These are phyloP conservation scores for Drosophila lacicola DNA, from an alignment of 2,888 invertebrate genomes.

Conservation along the genomic window DNA sequence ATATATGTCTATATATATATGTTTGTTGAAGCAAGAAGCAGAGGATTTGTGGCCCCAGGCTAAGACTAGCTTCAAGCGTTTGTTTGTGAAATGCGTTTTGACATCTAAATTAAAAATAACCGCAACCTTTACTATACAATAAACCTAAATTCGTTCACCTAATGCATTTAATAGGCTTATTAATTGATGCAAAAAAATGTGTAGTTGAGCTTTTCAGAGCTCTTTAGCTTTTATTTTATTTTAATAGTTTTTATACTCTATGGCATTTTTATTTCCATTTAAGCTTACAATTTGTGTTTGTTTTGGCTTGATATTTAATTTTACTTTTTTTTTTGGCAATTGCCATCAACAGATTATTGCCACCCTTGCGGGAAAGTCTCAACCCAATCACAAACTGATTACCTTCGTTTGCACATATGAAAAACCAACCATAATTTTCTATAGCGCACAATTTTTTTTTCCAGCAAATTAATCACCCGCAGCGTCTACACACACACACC, in stretches of 20 bases:
- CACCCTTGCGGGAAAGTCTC: slow-evolving; percentile 2
- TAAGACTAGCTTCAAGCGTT: not conserved
- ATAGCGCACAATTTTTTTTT: slow-evolving; percentile 44
- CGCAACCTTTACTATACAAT: no score
- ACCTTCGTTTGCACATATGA: slow-evolving; percentile 36
- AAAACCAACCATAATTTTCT: slow-evolving; percentile 39
- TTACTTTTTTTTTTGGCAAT: slow-evolving; percentile 8
- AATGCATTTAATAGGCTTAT: no score
- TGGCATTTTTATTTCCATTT: not conserved
- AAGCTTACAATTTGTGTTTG: not conserved
- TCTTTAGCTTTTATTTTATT: no score
- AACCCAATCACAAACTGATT: slow-evolving; percentile 48
- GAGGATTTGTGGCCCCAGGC: not conserved
- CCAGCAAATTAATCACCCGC: slow-evolving; percentile 73
- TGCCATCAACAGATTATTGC: slow-evolving; percentile 20
- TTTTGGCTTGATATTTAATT: slow-evolving; percentile 2
- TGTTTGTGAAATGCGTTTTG: not conserved
- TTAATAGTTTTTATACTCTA: not conserved
- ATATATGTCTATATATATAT: not conserved
- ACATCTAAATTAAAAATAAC: no score
- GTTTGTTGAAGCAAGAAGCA: not conserved
- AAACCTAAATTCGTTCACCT: no score
- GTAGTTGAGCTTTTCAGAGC: no score
- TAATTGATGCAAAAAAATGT: no score
- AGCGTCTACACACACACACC: slow-evolving; percentile 43